phyloP scores from a whole-genome alignment of 1,140 invertebrate species.

The Neodiprion lecontei region DNA sequence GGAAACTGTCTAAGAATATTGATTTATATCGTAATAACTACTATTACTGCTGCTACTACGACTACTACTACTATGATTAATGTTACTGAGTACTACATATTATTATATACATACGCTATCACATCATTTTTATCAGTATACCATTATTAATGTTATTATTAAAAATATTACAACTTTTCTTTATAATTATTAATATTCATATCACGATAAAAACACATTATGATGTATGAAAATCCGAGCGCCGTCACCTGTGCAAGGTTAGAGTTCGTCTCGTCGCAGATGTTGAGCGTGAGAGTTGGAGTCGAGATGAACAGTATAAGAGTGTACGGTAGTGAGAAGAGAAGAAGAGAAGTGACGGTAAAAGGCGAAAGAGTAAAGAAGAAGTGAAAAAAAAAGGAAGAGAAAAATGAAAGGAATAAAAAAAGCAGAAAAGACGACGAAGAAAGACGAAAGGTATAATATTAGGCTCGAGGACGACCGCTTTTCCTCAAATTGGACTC shows the following conservation, averaged over 20 bases:
- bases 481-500: conserved; percentile 15
- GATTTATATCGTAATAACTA: conserved; percentile 20
- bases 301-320: not conserved
- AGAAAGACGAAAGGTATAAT: conserved; percentile 40
- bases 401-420: not conserved
- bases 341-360: not conserved
- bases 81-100: conserved; percentile 27
- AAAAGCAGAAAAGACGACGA: conserved; percentile 15
- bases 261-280: not conserved
- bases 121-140: conserved; percentile 10
- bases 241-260: not conserved
- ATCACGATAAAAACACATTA: not conserved
- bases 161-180: not conserved
- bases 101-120: conserved; percentile 36
- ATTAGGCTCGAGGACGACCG: conserved; percentile 62
- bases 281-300: not conserved
- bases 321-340: not conserved
- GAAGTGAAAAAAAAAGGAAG: too few species aligned
- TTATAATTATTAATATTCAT: not conserved
- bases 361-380: not conserved
- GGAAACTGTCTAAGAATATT: conserved; percentile 45
- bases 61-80: conserved; percentile 31
- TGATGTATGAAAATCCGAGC: not conserved
- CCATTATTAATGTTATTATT: not conserved
- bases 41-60: conserved; percentile 21